These are phyloP conservation scores for Lampris incognitus DNA, from an alignment of 2,113 vertebrate genomes.

Conservation along the genomic window DNA sequence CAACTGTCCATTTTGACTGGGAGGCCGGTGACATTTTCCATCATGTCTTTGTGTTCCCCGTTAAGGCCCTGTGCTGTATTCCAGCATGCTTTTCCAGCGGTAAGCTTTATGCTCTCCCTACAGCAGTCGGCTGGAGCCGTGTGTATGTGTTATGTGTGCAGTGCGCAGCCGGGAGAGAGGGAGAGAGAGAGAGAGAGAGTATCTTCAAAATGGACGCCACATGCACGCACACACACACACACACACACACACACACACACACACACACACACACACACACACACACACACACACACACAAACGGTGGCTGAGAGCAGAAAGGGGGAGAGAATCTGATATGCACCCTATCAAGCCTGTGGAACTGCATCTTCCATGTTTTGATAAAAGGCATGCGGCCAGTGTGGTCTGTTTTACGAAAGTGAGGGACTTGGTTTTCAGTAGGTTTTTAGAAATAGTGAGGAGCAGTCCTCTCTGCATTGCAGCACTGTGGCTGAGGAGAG, in stretches of 20 bases:
- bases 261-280: conserved; percentile 34
- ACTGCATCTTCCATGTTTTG: conserved; percentile 43
- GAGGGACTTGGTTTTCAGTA: conserved; percentile 48
- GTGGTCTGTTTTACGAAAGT: conserved; percentile 21
- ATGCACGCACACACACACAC: conserved; percentile 45
- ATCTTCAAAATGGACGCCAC: conserved; percentile 80
- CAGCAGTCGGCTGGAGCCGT: conserved; percentile 56
- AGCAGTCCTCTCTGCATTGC: conserved; percentile 94
- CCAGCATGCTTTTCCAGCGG: conserved; percentile 58
- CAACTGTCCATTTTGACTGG: conserved; percentile 18
- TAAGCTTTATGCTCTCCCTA: conserved; percentile 67
- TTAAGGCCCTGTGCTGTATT: conserved; percentile 61
- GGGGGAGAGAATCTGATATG: conserved; percentile 64
- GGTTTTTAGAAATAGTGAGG: conserved; percentile 54
- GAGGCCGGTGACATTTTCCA: conserved; percentile 68
- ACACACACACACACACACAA: conserved; percentile 16
- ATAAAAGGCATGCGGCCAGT: conserved; percentile 39
- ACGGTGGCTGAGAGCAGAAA: conserved; percentile 54
- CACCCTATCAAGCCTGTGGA: conserved; percentile 45
- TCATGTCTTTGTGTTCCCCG: conserved; percentile 55
- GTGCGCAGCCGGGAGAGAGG: conserved; percentile 50
- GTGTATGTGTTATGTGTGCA: conserved; percentile 56
- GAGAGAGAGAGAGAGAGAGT: conserved; percentile 30
- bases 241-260: conserved; percentile 26
- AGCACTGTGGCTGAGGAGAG: conserved; percentile 90